Conservation (phyloP, 1,140 invertebrate species). For the Eubasilissa regina region DNA sequence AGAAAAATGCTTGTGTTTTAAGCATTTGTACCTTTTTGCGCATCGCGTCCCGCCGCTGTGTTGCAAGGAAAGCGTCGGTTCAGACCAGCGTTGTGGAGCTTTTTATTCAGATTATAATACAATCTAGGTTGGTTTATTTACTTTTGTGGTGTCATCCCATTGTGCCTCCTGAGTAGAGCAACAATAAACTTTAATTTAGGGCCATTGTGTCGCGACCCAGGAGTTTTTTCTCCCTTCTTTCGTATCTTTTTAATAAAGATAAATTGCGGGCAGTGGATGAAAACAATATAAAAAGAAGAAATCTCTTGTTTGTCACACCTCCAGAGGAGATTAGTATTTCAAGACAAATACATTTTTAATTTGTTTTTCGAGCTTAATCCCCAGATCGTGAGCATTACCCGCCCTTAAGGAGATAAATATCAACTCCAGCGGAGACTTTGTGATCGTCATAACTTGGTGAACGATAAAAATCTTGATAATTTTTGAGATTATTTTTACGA, state of each 20-base stretch:
- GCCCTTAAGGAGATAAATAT: too few relatives aligned
- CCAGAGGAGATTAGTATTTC: conserved; percentile 21
- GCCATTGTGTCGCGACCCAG: conserved; percentile 54
- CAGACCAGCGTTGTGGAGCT: not conserved
- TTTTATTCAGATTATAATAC: conserved; percentile 42
- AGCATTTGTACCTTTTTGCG: too few relatives aligned
- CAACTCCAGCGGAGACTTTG: too few relatives aligned
- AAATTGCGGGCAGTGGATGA: conserved; percentile 53
- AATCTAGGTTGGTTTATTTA: conserved; percentile 46
- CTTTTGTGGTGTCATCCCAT: conserved; percentile 46
- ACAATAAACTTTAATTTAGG: conserved; percentile 59
- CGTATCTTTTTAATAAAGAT: conserved; percentile 60
- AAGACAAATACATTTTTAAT: conserved; percentile 30
- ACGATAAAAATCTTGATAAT: too few relatives aligned
- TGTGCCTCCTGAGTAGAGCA: conserved; percentile 41
- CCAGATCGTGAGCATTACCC: not conserved
- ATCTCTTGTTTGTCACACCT: conserved; percentile 39
- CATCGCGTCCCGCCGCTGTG: too few relatives aligned
- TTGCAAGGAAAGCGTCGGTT: too few relatives aligned
- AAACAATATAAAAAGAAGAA: conserved; percentile 46
- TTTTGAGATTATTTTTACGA: too few relatives aligned
- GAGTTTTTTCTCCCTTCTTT: conserved; percentile 54
- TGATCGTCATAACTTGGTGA: too few relatives aligned
- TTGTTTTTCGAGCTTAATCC: not conserved
- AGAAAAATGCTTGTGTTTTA: too few relatives aligned